Evolutionary conservation across 2,113 vertebrate genomes (phyloP).

Genomic region (Turdus rufiventris): DNA sequence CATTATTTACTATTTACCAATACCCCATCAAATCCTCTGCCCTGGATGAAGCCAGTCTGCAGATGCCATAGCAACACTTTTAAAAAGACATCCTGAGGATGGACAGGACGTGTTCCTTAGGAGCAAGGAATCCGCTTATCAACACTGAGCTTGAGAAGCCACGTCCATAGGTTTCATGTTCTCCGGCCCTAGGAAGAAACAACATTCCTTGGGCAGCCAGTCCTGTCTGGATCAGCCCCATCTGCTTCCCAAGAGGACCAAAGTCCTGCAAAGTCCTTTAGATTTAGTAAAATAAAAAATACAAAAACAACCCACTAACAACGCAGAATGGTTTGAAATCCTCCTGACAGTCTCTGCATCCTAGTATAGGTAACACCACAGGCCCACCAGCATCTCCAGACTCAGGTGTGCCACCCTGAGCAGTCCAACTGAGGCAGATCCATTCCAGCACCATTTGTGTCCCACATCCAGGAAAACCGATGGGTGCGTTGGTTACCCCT

Average conservation of each 20-base stretch:
- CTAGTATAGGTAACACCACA: background rate
- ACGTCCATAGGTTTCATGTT: background rate
- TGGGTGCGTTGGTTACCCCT: fast-evolving
- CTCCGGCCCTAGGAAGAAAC: background rate
- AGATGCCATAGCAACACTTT: background rate
- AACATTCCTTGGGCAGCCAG: background rate
- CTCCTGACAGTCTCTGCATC: background rate
- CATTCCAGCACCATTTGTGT: background rate
- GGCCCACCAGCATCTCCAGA: background rate
- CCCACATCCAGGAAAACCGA: background rate
- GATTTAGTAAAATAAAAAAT: background rate
- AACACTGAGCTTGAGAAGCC: background rate
- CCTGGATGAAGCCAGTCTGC: background rate
- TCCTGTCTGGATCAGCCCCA: background rate
- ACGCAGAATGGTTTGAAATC: background rate
- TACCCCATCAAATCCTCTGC: background rate
- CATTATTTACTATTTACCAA: background rate
- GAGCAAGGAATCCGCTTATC: background rate
- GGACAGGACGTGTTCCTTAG: background rate
- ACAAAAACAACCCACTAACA: background rate
- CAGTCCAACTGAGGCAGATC: fast-evolving
- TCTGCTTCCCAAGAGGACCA: background rate
- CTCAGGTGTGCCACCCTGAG: background rate
- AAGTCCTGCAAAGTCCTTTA: background rate
- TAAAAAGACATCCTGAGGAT: background rate